Evolutionary conservation across 1,140 invertebrate genomes (phyloP), one percentile per base, ranked within the genome.

Genomic region (Epicauta chinensis): DNA sequence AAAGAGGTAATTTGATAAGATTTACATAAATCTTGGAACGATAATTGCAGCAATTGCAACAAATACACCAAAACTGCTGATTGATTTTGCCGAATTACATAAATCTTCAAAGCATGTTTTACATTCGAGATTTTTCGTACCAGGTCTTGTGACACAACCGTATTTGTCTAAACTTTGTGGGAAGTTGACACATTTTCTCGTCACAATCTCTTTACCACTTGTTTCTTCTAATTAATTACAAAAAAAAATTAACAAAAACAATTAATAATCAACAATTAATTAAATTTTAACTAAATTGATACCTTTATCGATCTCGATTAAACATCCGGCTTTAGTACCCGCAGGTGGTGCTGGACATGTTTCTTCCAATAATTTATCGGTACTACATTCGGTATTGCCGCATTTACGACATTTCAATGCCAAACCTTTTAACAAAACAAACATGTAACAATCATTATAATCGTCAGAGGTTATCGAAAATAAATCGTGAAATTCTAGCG

Each of bases 1-100:
- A 23, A 23, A n/a, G n/a, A n/a, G n/a, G n/a, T n/a, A n/a, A n/a
- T n/a, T 23, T 23, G 23, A 23, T 5, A 23, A 23, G 11, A 2
- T 16, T 51, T 50, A 57, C 37, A 59, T 31, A 13, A 50, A 32
- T 47, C 53, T 58, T n/a, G 59, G 53, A 31, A 48, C 32, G 7
- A 63, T 30, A 50, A 71, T 70, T 3, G 68, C 63, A 14, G 67
- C 60, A 35, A 72, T 44, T 12, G 70, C 56, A 3, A 69, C 68
- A 14, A 71, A 16, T 10, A 68, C 30, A 11, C 71, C 68, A n/a
- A 73, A 58, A 2, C 71, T 56, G 10, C 13, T 16, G 16, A 17
- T 46, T 10, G 30, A 13, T 11, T 31, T 35, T 14, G 30, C 31
- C 15, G 34, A 31, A 16, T 46, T 46, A 36, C 43, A 46, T 12